A percentile compares a stretch with the other conserved stretches of the same genome.
These are phyloP conservation scores for Lysandra coridon DNA, from an alignment of 2,888 invertebrate genomes.

Conservation along the genomic window DNA sequence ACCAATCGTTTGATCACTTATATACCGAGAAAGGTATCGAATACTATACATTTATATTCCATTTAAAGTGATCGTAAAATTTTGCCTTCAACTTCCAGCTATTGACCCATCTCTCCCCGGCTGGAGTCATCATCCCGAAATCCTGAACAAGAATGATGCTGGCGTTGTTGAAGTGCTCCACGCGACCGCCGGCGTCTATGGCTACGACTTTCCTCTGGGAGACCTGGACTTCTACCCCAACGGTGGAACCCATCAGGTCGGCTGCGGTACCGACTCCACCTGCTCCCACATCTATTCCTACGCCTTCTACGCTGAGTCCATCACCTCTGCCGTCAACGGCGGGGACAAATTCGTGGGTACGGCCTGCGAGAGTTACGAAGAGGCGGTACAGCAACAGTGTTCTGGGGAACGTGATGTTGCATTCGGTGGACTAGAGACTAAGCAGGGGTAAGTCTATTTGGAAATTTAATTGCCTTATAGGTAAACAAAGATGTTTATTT, in stretches of 20 bases:
- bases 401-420: slow-evolving; percentile 50
- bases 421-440: slow-evolving; percentile 59
- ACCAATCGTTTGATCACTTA: too few relatives aligned
- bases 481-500: not conserved
- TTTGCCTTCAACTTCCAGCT: slow-evolving; percentile 49
- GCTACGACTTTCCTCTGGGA: slow-evolving; percentile 67
- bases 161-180: slow-evolving; percentile 67
- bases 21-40: too few relatives aligned
- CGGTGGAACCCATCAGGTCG: slow-evolving; percentile 59
- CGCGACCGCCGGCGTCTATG: slow-evolving; percentile 57
- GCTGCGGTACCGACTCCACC: slow-evolving; percentile 51
- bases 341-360: slow-evolving; percentile 60
- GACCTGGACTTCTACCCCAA: slow-evolving; percentile 69
- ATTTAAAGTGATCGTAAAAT: not conserved
- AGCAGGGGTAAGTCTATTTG: slow-evolving; percentile 51
- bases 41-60: too few relatives aligned
- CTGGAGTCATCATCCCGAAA: slow-evolving; percentile 66
- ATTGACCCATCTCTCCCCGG: slow-evolving; percentile 68
- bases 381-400: slow-evolving; percentile 54
- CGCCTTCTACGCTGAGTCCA: slow-evolving; percentile 64
- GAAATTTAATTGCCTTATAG: not conserved
- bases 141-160: slow-evolving; percentile 56
- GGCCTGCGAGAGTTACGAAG: slow-evolving; percentile 54
- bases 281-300: slow-evolving; percentile 62
- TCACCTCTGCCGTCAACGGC: slow-evolving; percentile 45